Percentiles rank a stretch among this genome's conserved stretches.
These are phyloP conservation scores for Acleris laterana DNA, from an alignment of 2,888 invertebrate species.

Conservation along the genomic window DNA sequence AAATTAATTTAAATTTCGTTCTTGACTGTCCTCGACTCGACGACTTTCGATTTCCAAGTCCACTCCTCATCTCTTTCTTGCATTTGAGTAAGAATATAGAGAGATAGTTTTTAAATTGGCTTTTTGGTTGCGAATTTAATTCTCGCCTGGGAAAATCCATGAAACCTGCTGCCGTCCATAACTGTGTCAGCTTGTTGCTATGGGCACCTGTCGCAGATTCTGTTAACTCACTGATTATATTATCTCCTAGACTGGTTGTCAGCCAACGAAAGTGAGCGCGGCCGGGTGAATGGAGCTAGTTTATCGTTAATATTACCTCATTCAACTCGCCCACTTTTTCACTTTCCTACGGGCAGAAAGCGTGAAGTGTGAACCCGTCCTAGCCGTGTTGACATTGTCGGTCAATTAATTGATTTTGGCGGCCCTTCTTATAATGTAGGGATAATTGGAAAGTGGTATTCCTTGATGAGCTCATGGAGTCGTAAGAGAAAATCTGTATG, in stretches of 20 bases:
- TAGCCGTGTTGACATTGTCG: conserved; percentile 44
- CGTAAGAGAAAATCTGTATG: too few relatives aligned
- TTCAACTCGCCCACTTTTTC: conserved; percentile 69
- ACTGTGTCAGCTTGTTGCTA: conserved; percentile 9
- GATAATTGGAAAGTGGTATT: too few relatives aligned
- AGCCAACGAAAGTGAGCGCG: conserved; percentile 72
- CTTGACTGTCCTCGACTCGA: conserved; percentile 3
- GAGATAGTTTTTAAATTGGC: too few relatives aligned
- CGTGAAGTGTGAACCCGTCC: conserved; percentile 59
- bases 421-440: not conserved
- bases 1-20: not conserved
- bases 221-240: conserved; percentile 36
- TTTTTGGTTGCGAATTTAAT: conserved; percentile 1
- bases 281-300: conserved; percentile 59
- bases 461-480: too few relatives aligned
- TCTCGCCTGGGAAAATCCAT: conserved; percentile 14
- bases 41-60: not conserved
- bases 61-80: too few relatives aligned
- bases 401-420: conserved; percentile 11
- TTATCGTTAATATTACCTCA: conserved; percentile 71
- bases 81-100: too few relatives aligned
- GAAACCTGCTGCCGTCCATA: conserved; percentile 3
- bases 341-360: conserved; percentile 79
- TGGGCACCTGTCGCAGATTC: conserved; percentile 24
- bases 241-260: conserved; percentile 46